Conservation (phyloP, 2,113 vertebrate genomes). For the Zeus faber region DNA sequence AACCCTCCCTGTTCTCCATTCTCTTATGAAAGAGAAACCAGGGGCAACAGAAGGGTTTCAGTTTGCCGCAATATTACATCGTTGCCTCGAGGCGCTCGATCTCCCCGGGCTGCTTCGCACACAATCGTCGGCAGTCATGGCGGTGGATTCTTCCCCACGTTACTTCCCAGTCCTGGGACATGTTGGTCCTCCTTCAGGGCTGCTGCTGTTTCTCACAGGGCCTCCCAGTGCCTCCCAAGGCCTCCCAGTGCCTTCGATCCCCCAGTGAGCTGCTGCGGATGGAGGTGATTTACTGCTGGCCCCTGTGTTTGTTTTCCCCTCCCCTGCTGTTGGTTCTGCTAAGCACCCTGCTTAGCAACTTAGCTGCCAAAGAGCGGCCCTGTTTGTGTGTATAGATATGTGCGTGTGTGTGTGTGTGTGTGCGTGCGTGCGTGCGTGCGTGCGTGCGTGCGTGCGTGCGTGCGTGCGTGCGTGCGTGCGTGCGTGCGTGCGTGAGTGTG, state of each 20-base stretch:
- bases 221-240: slow-evolving; percentile 27
- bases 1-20: too few relatives aligned
- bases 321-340: slow-evolving; percentile 55
- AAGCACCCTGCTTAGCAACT: slow-evolving; percentile 64
- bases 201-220: slow-evolving; percentile 38
- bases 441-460: slow-evolving; percentile 4
- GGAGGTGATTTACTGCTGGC: slow-evolving; percentile 64
- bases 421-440: slow-evolving; percentile 3
- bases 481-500: slow-evolving; percentile 3
- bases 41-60: too few relatives aligned
- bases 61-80: too few relatives aligned
- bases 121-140: background rate
- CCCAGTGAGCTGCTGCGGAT: slow-evolving; percentile 50
- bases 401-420: slow-evolving; percentile 17
- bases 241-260: slow-evolving; percentile 31
- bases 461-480: background rate
- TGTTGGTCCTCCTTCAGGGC: slow-evolving; percentile 9
- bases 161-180: slow-evolving; percentile 1
- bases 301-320: slow-evolving; percentile 64
- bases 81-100: too few relatives aligned
- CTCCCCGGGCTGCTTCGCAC: too few relatives aligned
- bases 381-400: background rate
- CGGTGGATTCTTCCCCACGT: background rate
- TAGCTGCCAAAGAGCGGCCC: slow-evolving; percentile 35
- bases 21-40: too few relatives aligned